Evolutionary conservation across 2,113 vertebrate species (phyloP).

Genomic region (Agapornis roseicollis): DNA sequence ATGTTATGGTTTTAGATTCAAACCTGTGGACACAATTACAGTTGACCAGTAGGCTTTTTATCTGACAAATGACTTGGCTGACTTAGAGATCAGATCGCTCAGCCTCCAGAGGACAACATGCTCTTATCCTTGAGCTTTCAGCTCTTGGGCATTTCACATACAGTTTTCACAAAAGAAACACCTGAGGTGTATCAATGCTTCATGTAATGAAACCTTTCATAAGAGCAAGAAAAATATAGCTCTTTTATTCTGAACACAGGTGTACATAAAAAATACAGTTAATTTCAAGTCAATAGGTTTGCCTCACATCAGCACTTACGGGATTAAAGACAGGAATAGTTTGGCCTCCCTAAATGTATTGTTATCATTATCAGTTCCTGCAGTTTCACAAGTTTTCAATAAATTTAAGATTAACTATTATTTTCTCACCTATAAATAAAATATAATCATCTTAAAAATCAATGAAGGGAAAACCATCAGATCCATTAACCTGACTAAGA

Average conservation of each 20-base stretch:
- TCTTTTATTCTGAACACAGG: slow-evolving; percentile 57
- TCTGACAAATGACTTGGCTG: slow-evolving; percentile 51
- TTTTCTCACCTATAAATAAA: slow-evolving; percentile 89
- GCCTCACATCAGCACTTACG: slow-evolving; percentile 53
- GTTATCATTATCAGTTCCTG: slow-evolving; percentile 73
- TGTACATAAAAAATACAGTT: slow-evolving; percentile 62
- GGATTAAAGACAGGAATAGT: slow-evolving; percentile 63
- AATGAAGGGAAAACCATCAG: slow-evolving; percentile 82
- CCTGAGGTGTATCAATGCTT: slow-evolving; percentile 56
- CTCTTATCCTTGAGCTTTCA: slow-evolving; percentile 21
- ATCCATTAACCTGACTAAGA: slow-evolving; percentile 82
- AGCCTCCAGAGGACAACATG: slow-evolving; percentile 47
- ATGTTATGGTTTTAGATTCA: slow-evolving; percentile 53
- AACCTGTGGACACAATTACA: slow-evolving; percentile 63
- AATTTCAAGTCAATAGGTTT: slow-evolving; percentile 70
- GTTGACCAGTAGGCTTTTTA: slow-evolving; percentile 65
- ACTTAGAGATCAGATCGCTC: slow-evolving; percentile 60
- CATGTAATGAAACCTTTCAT: slow-evolving; percentile 63
- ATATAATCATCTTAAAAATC: slow-evolving; percentile 92
- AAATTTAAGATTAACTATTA: slow-evolving; percentile 81
- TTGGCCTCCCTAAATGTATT: slow-evolving; percentile 64
- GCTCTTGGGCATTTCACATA: slow-evolving; percentile 56
- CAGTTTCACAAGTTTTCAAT: slow-evolving; percentile 74
- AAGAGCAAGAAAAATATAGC: slow-evolving; percentile 42
- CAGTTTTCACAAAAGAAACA: slow-evolving; percentile 67